A percentile compares a stretch with the other conserved stretches of the same genome.
Conservation (phyloP, 2,888 invertebrate species). For the Eueremaeus valkanovi region DNA sequence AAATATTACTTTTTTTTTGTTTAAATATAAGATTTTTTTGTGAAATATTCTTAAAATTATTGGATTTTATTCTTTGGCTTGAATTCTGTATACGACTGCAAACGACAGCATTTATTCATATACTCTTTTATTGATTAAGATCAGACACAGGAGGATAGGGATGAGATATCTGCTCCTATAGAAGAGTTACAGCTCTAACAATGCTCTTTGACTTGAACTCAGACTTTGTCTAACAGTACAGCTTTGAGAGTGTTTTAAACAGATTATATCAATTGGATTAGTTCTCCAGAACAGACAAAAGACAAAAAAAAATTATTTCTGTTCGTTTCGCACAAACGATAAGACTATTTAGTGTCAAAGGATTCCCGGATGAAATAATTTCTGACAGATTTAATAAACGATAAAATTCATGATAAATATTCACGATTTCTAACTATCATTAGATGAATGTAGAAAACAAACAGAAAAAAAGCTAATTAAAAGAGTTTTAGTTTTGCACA, state of each 20-base stretch:
- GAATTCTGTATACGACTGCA: no score
- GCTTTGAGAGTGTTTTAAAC: constrained; percentile 9
- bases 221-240: neutral
- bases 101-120: no score
- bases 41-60: neutral
- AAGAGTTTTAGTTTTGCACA: neutral
- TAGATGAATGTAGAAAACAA: neutral
- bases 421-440: neutral
- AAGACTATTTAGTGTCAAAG: constrained; percentile 12
- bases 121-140: no score
- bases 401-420: constrained; percentile 12
- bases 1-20: no score
- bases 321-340: neutral
- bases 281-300: neutral
- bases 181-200: neutral
- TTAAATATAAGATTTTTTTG: no score
- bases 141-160: no score
- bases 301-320: neutral
- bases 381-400: constrained; percentile 22
- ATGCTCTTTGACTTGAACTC: neutral
- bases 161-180: no score
- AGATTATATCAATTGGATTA: constrained; percentile 23
- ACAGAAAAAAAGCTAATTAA: neutral
- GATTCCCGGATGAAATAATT: neutral
- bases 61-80: neutral